A percentile compares a stretch with the other conserved stretches of the same genome.
Evolutionary conservation across 2,888 invertebrate genomes (phyloP).

Genomic region (Ramazzottius varieornatus): DNA sequence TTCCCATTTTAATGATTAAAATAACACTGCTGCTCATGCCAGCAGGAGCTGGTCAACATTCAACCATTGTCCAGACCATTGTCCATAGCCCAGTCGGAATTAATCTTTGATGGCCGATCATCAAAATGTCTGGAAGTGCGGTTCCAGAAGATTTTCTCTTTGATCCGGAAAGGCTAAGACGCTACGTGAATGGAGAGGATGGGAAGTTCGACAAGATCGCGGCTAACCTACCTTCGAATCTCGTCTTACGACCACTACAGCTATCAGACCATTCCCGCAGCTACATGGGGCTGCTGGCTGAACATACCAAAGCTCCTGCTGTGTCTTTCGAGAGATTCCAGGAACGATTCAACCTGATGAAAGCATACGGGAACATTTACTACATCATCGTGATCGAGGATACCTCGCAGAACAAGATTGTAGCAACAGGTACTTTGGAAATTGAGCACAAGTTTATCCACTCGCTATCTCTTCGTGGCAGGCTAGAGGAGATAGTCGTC

Average conservation of each 20-base stretch:
- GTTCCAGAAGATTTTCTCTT: not conserved
- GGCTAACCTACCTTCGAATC: not conserved
- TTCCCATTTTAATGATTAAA: no score
- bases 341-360: conserved; percentile 21
- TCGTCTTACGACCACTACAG: not conserved
- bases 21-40: no score
- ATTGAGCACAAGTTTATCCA: conserved; percentile 28
- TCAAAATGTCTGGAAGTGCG: no score
- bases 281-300: not conserved
- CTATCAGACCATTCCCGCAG: not conserved
- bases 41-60: no score
- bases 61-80: no score
- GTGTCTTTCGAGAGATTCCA: conserved; percentile 8
- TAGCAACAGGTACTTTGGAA: conserved; percentile 24
- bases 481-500: conserved; percentile 25
- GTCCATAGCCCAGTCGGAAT: no score
- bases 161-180: not conserved
- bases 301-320: not conserved
- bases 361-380: conserved; percentile 18
- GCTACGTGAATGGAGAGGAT: not conserved
- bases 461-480: conserved; percentile 18
- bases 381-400: conserved; percentile 25
- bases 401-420: conserved; percentile 14
- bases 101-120: no score
- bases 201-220: not conserved